These are phyloP conservation scores for Dasysyrphus albostriatus DNA, from an alignment of 2,888 invertebrate genomes.

Conservation along the genomic window DNA sequence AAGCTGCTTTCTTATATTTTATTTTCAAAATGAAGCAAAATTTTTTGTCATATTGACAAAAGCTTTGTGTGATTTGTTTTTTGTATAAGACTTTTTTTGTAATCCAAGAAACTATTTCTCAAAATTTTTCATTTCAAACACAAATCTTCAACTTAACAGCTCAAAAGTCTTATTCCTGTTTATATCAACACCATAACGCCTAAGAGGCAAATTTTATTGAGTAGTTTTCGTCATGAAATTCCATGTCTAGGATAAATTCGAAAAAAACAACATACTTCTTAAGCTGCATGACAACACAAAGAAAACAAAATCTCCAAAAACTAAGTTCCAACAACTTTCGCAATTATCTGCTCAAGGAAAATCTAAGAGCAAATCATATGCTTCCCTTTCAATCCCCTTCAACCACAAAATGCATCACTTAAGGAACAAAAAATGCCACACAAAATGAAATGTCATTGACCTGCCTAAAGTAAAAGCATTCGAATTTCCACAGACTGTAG, in stretches of 20 bases:
- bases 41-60: no score
- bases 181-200: background rate
- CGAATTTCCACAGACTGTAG: conserved; percentile 18
- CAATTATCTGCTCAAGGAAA: conserved; percentile 14
- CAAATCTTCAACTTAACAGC: background rate
- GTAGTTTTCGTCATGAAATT: background rate
- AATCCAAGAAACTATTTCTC: no score
- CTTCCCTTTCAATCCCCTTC: background rate
- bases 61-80: no score
- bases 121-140: background rate
- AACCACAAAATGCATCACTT: conserved; percentile 37
- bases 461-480: conserved; percentile 38
- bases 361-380: conserved; percentile 20
- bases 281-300: background rate
- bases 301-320: conserved; percentile 1
- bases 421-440: conserved; percentile 28
- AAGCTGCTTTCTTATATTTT: no score
- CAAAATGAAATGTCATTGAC: conserved; percentile 50
- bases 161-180: background rate
- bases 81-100: background rate
- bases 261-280: background rate
- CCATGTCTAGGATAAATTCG: background rate
- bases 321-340: conserved; percentile 28
- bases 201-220: background rate
- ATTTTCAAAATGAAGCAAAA: no score